Conservation (phyloP, 2,797 vertebrate species). For the Rhynchotus rufescens region DNA sequence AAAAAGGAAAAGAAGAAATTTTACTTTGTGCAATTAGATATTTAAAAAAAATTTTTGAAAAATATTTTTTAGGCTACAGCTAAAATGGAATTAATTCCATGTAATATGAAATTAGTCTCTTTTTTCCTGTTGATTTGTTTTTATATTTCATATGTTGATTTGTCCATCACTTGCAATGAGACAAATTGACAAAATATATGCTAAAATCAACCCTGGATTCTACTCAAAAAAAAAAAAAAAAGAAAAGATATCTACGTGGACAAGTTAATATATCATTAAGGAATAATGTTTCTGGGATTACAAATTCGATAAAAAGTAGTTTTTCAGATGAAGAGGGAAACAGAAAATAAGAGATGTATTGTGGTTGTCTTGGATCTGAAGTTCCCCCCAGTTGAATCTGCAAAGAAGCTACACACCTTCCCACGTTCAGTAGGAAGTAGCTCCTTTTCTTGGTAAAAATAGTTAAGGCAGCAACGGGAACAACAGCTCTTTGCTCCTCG, state of each 20-base stretch:
- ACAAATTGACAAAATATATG: background rate
- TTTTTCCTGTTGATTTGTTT: background rate
- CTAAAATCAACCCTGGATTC: slow-evolving; percentile 45
- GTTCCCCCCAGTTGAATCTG: background rate
- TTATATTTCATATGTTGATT: background rate
- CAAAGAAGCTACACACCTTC: background rate
- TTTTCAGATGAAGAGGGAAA: slow-evolving; percentile 37
- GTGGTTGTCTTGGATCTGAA: background rate
- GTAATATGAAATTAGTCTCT: background rate
- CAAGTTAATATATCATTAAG: slow-evolving; percentile 50
- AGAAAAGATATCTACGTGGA: background rate
- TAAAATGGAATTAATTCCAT: too few species aligned
- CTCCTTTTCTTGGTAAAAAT: background rate
- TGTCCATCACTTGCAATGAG: background rate
- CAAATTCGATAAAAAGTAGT: slow-evolving; percentile 41
- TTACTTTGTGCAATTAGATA: background rate
- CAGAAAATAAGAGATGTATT: slow-evolving; percentile 48
- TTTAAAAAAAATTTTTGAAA: background rate
- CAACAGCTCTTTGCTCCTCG: background rate
- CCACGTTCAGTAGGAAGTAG: background rate
- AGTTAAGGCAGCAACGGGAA: background rate
- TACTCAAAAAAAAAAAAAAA: background rate
- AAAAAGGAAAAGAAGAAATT: background rate
- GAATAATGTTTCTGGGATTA: slow-evolving; percentile 38
- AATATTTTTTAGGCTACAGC: background rate